Conservation (phyloP, 1,140 invertebrate genomes). For the honey bee (Apis mellifera) region Amel_HAv3.1 CM009940.2:9590501-9591000, state of each 20-base stretch:
- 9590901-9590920: conserved; percentile 3
- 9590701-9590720: no score
- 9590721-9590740: no score
- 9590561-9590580: conserved; percentile 61
- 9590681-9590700: neutral
- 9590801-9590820: neutral
- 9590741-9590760: no score
- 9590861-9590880: conserved; percentile 46
- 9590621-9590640: neutral
- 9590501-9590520: conserved; percentile 76
- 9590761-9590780: no score
- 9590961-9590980: conserved; percentile 61
- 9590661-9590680: neutral
- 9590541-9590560: conserved; percentile 67
- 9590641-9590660: neutral
- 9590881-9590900: conserved; percentile 52
- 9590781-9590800: neutral
- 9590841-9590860: conserved; percentile 8
- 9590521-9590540: conserved; percentile 77
- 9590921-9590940: conserved; percentile 18
- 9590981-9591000: conserved; percentile 71
- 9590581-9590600: conserved; percentile 52
- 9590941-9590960: conserved; percentile 62
- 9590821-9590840: conserved; percentile 22
- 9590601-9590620: conserved; percentile 50